A percentile compares a stretch with the other conserved stretches of the same genome.
These are phyloP conservation scores for Drosophila nannoptera DNA, from an alignment of 1,140 invertebrate genomes.

Conservation along the genomic window DNA sequence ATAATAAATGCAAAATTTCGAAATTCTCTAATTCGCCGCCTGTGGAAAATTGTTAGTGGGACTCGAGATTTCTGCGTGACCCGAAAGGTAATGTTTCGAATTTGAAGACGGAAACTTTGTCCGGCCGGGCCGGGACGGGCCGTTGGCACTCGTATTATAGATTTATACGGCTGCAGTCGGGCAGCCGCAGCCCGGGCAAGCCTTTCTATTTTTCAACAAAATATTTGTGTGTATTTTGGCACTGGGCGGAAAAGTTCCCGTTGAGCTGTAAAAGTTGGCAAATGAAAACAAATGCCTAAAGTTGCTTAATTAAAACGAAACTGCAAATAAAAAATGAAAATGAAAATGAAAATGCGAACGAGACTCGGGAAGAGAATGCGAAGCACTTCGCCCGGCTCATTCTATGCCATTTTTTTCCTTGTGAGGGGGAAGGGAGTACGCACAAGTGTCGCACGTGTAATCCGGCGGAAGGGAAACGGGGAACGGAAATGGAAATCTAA, in stretches of 20 bases:
- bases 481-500: conserved; percentile 10
- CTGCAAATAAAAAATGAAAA: conserved; percentile 24
- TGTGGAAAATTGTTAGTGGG: no score
- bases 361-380: conserved; percentile 5
- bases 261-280: conserved; percentile 41
- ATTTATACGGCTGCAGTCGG: neutral
- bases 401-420: no score
- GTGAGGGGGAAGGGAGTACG: no score
- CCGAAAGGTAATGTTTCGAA: neutral
- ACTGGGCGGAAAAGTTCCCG: conserved; percentile 32
- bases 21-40: no score
- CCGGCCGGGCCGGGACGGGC: neutral
- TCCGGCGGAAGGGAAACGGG: neutral
- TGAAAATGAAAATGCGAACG: conserved; percentile 37
- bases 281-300: conserved; percentile 59
- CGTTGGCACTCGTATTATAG: neutral
- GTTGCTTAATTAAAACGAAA: conserved; percentile 57
- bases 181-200: conserved; percentile 5
- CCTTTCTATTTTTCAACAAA: conserved; percentile 14
- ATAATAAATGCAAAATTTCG: no score
- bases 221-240: conserved; percentile 25
- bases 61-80: neutral
- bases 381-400: no score
- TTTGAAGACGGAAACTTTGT: neutral
- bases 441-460: neutral